Percentiles rank a stretch among this genome's conserved stretches.
Conservation (phyloP, 2,797 vertebrate species). For the Fringilla coelebs region DNA sequence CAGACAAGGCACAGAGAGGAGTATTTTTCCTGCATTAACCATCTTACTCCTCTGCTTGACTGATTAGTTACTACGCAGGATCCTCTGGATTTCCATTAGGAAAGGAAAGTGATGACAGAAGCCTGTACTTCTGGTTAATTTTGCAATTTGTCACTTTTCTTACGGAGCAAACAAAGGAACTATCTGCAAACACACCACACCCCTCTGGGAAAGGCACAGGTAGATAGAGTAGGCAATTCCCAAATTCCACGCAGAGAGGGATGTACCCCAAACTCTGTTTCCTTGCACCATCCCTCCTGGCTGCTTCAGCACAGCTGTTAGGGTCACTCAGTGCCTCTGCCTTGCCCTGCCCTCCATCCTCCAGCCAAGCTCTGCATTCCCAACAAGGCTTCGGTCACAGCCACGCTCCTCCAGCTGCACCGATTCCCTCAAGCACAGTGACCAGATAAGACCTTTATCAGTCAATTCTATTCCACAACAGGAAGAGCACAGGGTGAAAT, state of each 20-base stretch:
- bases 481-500: background rate
- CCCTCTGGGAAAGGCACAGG: background rate
- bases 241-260: background rate
- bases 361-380: background rate
- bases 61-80: background rate
- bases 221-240: background rate
- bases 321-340: background rate
- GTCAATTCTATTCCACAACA: background rate
- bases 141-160: background rate
- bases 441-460: constrained; percentile 39
- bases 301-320: background rate
- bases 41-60: background rate
- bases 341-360: background rate
- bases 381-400: background rate
- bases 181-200: fast-evolving
- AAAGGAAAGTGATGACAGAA: background rate
- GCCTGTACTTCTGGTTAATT: background rate
- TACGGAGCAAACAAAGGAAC: background rate
- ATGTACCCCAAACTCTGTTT: background rate
- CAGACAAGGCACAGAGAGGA: background rate
- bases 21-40: constrained; percentile 20
- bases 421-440: background rate
- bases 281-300: background rate
- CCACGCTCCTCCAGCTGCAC: background rate
- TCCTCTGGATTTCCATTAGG: background rate